phyloP scores from a whole-genome alignment of 2,797 vertebrate genomes.

The Delichon dasypus region DNA sequence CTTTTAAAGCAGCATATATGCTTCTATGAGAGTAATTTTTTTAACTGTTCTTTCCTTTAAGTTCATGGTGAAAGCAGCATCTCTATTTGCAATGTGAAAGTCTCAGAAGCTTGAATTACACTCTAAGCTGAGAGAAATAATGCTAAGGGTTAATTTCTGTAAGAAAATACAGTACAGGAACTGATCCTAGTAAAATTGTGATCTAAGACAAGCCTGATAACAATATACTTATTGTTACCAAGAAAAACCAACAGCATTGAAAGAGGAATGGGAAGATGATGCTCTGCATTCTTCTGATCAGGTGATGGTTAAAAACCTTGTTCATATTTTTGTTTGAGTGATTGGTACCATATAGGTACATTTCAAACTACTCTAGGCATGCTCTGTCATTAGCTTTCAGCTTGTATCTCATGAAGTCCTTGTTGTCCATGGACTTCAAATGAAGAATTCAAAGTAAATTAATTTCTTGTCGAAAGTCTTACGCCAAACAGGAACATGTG shows the following conservation, averaged over 20 bases:
- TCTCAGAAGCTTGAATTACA: slow-evolving; percentile 53
- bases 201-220: background rate
- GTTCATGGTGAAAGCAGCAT: slow-evolving; percentile 51
- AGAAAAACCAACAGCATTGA: background rate
- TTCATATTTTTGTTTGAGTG: background rate
- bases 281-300: background rate
- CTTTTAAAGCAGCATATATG: slow-evolving; percentile 74
- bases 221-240: too few relatives aligned
- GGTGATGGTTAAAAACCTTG: background rate
- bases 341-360: background rate
- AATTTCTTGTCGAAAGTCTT: background rate
- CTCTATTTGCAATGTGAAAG: slow-evolving; percentile 40
- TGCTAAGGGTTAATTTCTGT: background rate
- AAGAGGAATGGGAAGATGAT: background rate
- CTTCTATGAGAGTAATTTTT: slow-evolving; percentile 65
- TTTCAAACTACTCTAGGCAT: background rate
- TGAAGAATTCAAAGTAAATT: background rate
- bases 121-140: slow-evolving; percentile 45
- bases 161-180: background rate
- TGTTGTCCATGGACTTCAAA: background rate
- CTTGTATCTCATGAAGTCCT: background rate
- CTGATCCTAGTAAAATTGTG: background rate
- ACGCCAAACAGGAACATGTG: background rate
- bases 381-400: background rate
- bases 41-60: slow-evolving; percentile 72